phyloP scores from a whole-genome alignment of 2,888 invertebrate genomes.

The Eupsilia transversa region DNA sequence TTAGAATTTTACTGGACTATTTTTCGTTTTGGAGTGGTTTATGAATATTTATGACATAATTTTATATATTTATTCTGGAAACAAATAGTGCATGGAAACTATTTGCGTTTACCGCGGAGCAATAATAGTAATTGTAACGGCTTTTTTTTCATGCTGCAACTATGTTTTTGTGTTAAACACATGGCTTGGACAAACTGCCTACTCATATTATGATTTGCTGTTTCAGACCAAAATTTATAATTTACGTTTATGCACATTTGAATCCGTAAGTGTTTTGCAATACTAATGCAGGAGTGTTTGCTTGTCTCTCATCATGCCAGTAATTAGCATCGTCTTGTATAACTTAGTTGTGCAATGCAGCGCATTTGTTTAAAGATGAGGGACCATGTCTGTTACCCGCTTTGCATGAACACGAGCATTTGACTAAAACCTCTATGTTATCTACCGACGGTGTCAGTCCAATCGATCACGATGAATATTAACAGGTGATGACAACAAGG shows the following conservation, averaged over 20 bases:
- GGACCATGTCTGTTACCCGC: conserved; percentile 55
- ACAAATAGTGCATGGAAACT: conserved; percentile 64
- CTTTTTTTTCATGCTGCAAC: conserved; percentile 55
- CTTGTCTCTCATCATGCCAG: conserved; percentile 65
- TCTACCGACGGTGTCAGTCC: conserved; percentile 28
- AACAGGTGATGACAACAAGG: conserved; percentile 23
- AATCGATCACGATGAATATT: conserved; percentile 38
- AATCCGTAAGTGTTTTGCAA: conserved; percentile 39
- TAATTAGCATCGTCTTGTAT: conserved; percentile 44
- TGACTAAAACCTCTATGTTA: conserved; percentile 33
- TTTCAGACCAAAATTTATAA: conserved; percentile 24
- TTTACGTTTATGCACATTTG: conserved; percentile 41
- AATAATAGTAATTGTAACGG: conserved; percentile 62
- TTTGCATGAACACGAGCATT: conserved; percentile 54
- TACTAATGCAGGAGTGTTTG: conserved; percentile 27
- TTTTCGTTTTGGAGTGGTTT: conserved; percentile 87
- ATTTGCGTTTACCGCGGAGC: conserved; percentile 72
- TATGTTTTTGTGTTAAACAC: conserved; percentile 64
- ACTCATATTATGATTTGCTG: conserved; percentile 33
- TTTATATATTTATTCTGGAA: conserved; percentile 83
- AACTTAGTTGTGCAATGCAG: conserved; percentile 44
- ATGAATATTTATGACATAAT: conserved; percentile 84
- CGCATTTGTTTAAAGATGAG: conserved; percentile 64
- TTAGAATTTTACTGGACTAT: conserved; percentile 85
- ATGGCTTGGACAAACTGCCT: conserved; percentile 70